These are phyloP conservation scores for Rhineura floridana DNA, from an alignment of 2,113 vertebrate species.

Conservation along the genomic window DNA sequence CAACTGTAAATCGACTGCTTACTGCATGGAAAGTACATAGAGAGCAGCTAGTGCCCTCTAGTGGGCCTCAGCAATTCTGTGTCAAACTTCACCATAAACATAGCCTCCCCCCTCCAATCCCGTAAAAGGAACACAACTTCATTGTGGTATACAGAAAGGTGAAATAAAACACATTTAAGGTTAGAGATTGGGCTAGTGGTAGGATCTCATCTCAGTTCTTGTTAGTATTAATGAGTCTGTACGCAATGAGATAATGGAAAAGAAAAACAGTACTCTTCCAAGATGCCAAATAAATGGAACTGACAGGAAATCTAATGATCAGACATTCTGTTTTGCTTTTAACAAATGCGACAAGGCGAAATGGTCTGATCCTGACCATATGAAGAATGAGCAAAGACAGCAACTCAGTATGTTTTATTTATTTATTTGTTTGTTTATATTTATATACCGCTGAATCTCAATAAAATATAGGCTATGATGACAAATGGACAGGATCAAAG, in stretches of 20 bases:
- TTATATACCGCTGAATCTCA: no score
- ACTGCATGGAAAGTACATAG: background rate
- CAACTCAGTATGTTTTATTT: background rate
- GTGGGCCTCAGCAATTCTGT: background rate
- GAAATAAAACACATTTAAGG: background rate
- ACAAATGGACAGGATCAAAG: background rate
- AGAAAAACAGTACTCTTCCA: background rate
- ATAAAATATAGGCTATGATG: background rate
- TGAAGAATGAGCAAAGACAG: background rate
- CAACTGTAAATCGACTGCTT: background rate
- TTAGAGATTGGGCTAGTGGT: background rate
- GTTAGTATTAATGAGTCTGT: background rate
- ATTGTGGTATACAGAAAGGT: background rate
- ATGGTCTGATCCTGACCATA: background rate
- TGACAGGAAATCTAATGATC: background rate
- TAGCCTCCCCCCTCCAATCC: background rate
- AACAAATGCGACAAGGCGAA: background rate
- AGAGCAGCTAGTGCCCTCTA: conserved; percentile 16
- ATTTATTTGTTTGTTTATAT: no score
- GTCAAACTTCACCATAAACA: background rate
- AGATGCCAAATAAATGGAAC: background rate
- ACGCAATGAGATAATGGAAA: background rate
- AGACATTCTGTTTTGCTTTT: background rate
- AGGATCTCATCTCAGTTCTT: background rate
- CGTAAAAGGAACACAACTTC: background rate